phyloP scores from a whole-genome alignment of 1,140 invertebrate species.

The Diprion similis region DNA sequence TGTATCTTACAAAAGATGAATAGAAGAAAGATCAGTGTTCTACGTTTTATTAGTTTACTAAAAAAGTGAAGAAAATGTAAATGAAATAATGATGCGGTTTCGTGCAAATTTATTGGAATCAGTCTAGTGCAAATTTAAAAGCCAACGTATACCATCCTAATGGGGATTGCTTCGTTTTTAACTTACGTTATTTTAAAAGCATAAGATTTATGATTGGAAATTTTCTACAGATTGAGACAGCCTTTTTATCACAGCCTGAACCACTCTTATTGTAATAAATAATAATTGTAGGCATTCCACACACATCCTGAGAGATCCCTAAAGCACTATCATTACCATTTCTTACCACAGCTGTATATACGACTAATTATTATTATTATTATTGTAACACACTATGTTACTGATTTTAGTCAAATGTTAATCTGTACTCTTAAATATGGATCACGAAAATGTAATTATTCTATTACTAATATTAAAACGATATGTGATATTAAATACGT shows the following conservation, averaged over 20 bases:
- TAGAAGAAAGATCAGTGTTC: too few species aligned
- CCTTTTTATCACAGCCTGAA: background rate
- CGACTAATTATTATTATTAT: constrained; percentile 47
- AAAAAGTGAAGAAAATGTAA: too few species aligned
- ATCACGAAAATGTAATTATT: constrained; percentile 31
- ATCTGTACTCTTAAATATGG: constrained; percentile 29
- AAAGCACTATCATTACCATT: constrained; percentile 44
- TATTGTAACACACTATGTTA: constrained; percentile 27
- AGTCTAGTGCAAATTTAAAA: background rate
- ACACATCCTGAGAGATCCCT: constrained; percentile 50
- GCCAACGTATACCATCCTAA: background rate
- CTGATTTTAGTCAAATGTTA: constrained; percentile 29
- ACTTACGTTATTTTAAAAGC: background rate
- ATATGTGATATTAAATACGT: background rate
- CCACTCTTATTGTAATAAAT: constrained; percentile 3
- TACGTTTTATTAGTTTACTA: too few species aligned
- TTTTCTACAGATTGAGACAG: constrained; percentile 5
- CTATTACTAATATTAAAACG: constrained; percentile 16
- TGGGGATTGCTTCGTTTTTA: background rate
- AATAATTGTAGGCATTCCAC: constrained; percentile 50
- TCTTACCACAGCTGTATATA: constrained; percentile 50
- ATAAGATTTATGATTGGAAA: background rate
- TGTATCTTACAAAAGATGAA: too few species aligned
- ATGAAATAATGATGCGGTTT: too few species aligned
- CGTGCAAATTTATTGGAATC: too few species aligned